A percentile compares a stretch with the other conserved stretches of the same genome.
These are phyloP conservation scores for Craniophora ligustri DNA, from an alignment of 2,888 invertebrate genomes.

Conservation along the genomic window DNA sequence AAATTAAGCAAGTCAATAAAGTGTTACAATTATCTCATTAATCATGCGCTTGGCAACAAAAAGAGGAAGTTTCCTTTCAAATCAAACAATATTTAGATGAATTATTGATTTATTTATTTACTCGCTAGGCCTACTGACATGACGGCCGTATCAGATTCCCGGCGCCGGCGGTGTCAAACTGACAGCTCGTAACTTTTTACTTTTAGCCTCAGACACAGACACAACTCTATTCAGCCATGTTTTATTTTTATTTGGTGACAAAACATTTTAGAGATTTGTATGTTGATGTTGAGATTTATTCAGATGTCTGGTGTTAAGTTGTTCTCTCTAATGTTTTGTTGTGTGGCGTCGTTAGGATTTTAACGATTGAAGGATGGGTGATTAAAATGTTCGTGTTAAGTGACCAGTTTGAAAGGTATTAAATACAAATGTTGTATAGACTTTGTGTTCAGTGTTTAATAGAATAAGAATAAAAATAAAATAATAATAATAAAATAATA, in stretches of 20 bases:
- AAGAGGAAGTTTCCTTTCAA: conserved; percentile 34
- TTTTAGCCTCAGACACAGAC: conserved; percentile 64
- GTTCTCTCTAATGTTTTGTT: conserved; percentile 44
- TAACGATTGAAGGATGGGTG: conserved; percentile 32
- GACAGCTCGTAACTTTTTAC: conserved; percentile 76
- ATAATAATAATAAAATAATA: no score
- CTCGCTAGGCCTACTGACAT: conserved; percentile 78
- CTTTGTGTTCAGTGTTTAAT: not conserved
- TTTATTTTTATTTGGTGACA: conserved; percentile 76
- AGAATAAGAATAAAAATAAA: not conserved
- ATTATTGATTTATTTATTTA: conserved; percentile 64
- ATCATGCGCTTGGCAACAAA: conserved; percentile 51
- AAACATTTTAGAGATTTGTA: conserved; percentile 63
- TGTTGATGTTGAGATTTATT: conserved; percentile 67
- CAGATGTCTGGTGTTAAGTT: conserved; percentile 54
- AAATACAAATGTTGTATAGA: not conserved
- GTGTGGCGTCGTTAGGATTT: conserved; percentile 46
- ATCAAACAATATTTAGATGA: conserved; percentile 43
- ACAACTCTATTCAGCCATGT: conserved; percentile 71
- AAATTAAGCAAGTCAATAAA: not conserved
- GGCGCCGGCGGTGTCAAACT: conserved; percentile 81
- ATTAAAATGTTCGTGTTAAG: conserved; percentile 32
- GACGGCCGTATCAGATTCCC: conserved; percentile 69
- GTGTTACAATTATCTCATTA: conserved; percentile 32
- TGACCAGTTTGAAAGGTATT: conserved; percentile 8